Evolutionary conservation across 2,888 invertebrate species (phyloP), one percentile per base, ranked within the genome.

Genomic region (Andrena camellia): DNA sequence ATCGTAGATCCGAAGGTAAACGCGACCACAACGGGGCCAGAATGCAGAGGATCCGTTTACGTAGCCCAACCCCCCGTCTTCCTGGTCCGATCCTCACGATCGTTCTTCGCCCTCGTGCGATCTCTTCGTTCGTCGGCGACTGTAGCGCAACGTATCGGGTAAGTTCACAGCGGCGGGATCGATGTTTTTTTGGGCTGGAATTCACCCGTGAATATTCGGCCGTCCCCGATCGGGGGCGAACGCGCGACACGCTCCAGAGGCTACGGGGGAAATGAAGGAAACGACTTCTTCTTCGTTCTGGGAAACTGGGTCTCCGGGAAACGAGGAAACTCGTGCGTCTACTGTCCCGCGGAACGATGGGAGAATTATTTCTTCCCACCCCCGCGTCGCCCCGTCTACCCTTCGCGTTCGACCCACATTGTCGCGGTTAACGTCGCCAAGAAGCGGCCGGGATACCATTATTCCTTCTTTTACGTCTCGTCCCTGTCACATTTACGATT

Each of bases 11-110:
- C 75, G 62, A 74, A 80, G 80, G 83, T 83, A 83, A 86, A 88
- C 77, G 81, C 76, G 68, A 64, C 54, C 31, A 52, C 71, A 31
- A 26, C 78, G 79, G 54, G 76, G 17, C 26, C 63, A 52, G 89
- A 89, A 88, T 89, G 83, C 84, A 66, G 82, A 89, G 74, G 80
- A 78, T 84, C 73, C 78, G 81, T 86, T 89, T 84, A 83, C 87
- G 68, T 67, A 67, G 63, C 42, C 42, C 17, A 17, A 42, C 26
- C 60, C n/a, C 31, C 23, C 50, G 8, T 59, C 54, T 64, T 74
- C 50, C 42, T 20, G 52, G 57, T 42, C 57, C 62, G 60, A 66
- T 60, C 71, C 31, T 48, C 50, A 31, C 64, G 63, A 62, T 75
- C 48, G 35, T 72, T 81, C 52, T 67, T 68, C 50, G 20, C 33